Base-by-base conservation (phyloP, 1,140 invertebrate genomes). In the Cherax quadricarinatus region DNA sequence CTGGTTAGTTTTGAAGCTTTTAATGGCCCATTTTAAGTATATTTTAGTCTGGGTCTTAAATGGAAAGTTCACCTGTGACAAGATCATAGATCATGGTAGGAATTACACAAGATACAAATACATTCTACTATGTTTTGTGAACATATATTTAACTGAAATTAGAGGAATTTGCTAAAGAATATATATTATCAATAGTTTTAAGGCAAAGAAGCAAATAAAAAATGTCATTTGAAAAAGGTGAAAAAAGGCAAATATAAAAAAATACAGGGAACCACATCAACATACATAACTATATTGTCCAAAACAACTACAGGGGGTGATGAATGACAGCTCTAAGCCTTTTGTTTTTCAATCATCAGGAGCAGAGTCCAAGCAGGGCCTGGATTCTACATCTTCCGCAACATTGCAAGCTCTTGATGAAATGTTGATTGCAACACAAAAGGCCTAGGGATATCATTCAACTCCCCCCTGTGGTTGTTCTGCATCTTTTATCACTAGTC, bases 1-100 rank as follows among this genome's bases (percentile, higher is more conserved):
- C 57, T 83, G 81, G 81, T 83, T 83, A 83, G 81, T 83, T 83
- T 83, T 83, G 81, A 83, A 83, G 81, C 81, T 60, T 83, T 83
- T 83, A 83, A 83, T 48, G 49, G 14, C 81, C 81, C 49, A 57
- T n/a, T 83, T 82, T 83, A 60, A 30, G 81, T 53, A 75, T n/a
- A n/a, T 6, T 75, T 75, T 75, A 75, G 70, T 30, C 30, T 75
- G 70, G 70, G 24, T 30, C 70, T 75, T 75, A 75, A 24, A 75
- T 75, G n/a, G 70, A 75, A 21, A 83, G n/a, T 60, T 83, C 53
- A 24, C n/a, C 48, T 83, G 81, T 83, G 81, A 83, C 81, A 83
- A 60, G 81, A 83, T 83, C 57, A 57, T 21, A 83, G 12, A 30
- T 53, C 24, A 83, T 57, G 51, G 57, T 57, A 83, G 24, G 5